phyloP scores from a whole-genome alignment of 2,113 vertebrate species.

The Isichthys henryi region DNA sequence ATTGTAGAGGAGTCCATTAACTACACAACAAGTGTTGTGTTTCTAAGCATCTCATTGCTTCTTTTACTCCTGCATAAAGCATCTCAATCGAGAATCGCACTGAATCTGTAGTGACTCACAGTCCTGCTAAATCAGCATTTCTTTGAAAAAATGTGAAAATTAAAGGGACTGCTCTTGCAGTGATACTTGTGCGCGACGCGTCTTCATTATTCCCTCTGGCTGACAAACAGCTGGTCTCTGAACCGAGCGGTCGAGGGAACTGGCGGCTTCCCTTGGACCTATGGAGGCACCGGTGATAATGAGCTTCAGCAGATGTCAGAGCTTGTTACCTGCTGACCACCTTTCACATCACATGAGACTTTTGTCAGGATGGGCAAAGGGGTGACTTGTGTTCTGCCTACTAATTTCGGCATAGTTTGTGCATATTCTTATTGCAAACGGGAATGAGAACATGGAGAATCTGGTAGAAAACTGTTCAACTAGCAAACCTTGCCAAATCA shows the following conservation, averaged over 20 bases:
- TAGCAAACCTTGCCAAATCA: not conserved
- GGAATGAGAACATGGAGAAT: not conserved
- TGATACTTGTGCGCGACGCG: not conserved
- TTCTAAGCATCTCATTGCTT: not conserved
- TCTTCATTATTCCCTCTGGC: not conserved
- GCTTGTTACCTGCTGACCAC: not conserved
- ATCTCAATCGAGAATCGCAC: not conserved
- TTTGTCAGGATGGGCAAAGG: not conserved
- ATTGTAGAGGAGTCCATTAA: not conserved
- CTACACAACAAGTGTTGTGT: not conserved
- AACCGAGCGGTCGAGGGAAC: not conserved
- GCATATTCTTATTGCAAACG: not conserved
- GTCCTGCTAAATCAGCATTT: not conserved
- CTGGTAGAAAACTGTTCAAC: not conserved
- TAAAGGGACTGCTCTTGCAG: not conserved
- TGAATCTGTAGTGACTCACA: not conserved
- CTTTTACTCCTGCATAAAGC: not conserved
- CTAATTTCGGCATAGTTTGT: not conserved
- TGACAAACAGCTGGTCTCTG: not conserved
- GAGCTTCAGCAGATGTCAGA: not conserved
- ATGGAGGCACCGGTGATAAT: not conserved
- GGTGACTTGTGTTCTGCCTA: not conserved
- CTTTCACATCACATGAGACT: not conserved
- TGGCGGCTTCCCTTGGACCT: not conserved
- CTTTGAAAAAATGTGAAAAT: not conserved